A percentile compares a stretch with the other conserved stretches of the same genome.
These are phyloP conservation scores for Neosalanx taihuensis DNA, from an alignment of 2,797 vertebrate species.

Conservation along the genomic window DNA sequence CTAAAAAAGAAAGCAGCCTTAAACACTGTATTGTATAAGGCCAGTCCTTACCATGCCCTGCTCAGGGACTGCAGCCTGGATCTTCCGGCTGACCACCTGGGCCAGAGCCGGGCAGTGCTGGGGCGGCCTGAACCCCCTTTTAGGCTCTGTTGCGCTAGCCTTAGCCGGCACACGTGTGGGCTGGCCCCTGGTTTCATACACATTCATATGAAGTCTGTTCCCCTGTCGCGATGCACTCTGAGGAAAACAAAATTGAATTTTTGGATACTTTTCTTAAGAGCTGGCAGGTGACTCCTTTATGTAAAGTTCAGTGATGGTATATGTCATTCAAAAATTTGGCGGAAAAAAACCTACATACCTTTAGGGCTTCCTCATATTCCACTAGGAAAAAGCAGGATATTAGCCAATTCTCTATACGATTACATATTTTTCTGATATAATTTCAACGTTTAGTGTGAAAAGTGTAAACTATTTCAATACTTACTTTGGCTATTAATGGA, in stretches of 20 bases:
- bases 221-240: conserved; percentile 89
- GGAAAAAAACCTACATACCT: conserved; percentile 68
- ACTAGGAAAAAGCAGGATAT: conserved; percentile 60
- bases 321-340: not conserved
- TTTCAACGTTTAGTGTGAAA: not conserved
- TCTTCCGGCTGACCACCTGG: conserved; percentile 75
- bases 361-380: conserved; percentile 94
- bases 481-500: conserved; percentile 92
- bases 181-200: conserved; percentile 75
- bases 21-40: not conserved
- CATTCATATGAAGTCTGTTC: conserved; percentile 88
- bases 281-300: not conserved
- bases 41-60: conserved; percentile 72
- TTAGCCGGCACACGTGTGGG: conserved; percentile 53
- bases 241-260: conserved; percentile 10
- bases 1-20: too few relatives aligned
- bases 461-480: conserved; percentile 28
- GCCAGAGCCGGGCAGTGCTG: conserved; percentile 73
- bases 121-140: conserved; percentile 79
- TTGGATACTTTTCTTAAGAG: not conserved
- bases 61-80: conserved; percentile 71
- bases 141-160: conserved; percentile 54
- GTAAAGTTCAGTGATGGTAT: not conserved
- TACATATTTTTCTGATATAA: not conserved
- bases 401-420: not conserved